Percentiles rank a stretch among this genome's conserved stretches.
These are phyloP conservation scores for Planiliza haematocheilus DNA, from an alignment of 2,113 vertebrate genomes.

Conservation along the genomic window DNA sequence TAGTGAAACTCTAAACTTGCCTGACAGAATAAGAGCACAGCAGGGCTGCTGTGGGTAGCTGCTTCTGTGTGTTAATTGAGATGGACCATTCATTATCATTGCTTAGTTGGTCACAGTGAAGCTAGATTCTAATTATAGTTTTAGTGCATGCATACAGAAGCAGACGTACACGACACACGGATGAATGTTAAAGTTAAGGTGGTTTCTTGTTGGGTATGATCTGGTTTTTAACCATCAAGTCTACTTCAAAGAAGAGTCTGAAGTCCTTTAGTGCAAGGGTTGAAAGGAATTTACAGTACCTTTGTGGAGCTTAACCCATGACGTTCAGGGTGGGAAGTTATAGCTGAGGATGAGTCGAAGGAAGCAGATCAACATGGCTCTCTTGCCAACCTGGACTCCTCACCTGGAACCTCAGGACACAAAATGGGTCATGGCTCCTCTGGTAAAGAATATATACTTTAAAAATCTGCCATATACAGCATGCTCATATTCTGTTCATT, in stretches of 20 bases:
- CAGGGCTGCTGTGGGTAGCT: conserved; percentile 36
- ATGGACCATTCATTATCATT: conserved; percentile 64
- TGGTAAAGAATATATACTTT: conserved; percentile 75
- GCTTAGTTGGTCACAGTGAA: conserved; percentile 61
- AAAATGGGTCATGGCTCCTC: conserved; percentile 86
- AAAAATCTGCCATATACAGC: background rate
- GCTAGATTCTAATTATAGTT: conserved; percentile 54
- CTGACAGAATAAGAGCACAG: conserved; percentile 72
- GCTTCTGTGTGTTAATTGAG: conserved; percentile 69
- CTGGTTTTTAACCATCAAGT: conserved; percentile 25
- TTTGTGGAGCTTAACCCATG: conserved; percentile 83
- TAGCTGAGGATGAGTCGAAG: conserved; percentile 91
- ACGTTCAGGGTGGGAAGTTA: conserved; percentile 91
- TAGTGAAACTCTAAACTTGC: conserved; percentile 64
- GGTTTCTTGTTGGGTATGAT: conserved; percentile 7
- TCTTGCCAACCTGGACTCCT: conserved; percentile 86
- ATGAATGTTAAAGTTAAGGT: conserved; percentile 14
- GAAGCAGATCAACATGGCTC: conserved; percentile 89
- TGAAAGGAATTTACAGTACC: background rate
- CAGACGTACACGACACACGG: conserved; percentile 4
- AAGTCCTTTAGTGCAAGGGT: conserved; percentile 10
- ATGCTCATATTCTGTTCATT: background rate
- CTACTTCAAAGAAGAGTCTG: conserved; percentile 21
- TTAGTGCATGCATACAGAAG: conserved; percentile 32
- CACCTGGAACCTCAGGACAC: conserved; percentile 85